phyloP scores from a whole-genome alignment of 2,797 vertebrate species.

The Arrhamphus sclerolepis region DNA sequence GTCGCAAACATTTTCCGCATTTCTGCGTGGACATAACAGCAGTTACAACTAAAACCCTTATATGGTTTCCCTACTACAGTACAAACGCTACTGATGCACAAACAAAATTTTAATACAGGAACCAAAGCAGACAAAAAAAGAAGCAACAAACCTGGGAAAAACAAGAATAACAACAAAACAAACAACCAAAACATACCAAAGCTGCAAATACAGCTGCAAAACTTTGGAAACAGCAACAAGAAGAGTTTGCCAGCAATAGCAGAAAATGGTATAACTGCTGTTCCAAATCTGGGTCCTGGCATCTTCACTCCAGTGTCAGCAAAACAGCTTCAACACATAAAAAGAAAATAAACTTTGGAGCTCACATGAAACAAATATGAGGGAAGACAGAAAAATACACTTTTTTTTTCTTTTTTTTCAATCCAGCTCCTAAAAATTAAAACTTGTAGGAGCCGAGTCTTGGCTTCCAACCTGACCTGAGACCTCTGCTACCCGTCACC shows the following conservation, averaged over 20 bases:
- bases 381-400: neutral
- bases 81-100: no score
- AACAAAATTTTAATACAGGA: no score
- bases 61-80: no score
- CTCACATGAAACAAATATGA: slow-evolving; percentile 7
- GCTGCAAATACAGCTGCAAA: no score
- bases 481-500: slow-evolving; percentile 13
- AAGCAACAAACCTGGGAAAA: no score
- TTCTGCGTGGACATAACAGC: no score
- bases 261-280: neutral
- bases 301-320: slow-evolving; percentile 8
- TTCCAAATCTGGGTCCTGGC: slow-evolving; percentile 7
- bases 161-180: no score
- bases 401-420: neutral
- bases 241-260: neutral
- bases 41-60: no score
- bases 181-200: no score
- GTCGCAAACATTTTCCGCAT: no score
- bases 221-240: slow-evolving; percentile 3
- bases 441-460: slow-evolving; percentile 8
- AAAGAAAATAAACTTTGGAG: slow-evolving; percentile 5
- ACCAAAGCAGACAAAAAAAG: no score
- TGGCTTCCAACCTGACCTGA: slow-evolving; percentile 18
- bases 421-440: neutral
- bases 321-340: slow-evolving; percentile 5